A percentile compares a stretch with the other conserved stretches of the same genome.
phyloP scores from a whole-genome alignment of 2,113 vertebrate species.

The Crotalus tigris region DNA sequence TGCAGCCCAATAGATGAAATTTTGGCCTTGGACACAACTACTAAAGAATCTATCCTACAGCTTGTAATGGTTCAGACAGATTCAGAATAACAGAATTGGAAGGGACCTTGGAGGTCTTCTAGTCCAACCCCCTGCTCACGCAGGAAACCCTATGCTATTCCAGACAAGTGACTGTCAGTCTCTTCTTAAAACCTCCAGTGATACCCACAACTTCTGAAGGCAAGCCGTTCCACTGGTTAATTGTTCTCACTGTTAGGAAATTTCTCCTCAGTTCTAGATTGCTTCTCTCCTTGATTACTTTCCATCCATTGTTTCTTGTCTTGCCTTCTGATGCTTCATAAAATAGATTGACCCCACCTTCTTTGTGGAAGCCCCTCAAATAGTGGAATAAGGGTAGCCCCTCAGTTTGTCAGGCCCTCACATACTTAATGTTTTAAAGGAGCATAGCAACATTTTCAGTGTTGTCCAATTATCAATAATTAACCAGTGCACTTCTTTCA shows the following conservation, averaged over 20 bases:
- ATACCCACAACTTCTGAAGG: background rate
- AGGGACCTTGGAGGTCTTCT: background rate
- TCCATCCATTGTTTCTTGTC: background rate
- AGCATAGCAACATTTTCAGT: background rate
- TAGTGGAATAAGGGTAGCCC: background rate
- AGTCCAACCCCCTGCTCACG: background rate
- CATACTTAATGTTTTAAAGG: background rate
- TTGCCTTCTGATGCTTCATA: background rate
- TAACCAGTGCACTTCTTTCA: background rate
- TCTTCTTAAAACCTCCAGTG: background rate
- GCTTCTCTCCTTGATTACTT: background rate
- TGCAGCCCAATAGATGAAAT: background rate
- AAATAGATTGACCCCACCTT: background rate
- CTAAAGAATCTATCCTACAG: background rate
- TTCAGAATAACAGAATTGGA: background rate
- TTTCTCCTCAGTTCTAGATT: background rate
- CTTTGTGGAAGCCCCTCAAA: background rate
- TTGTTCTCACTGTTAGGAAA: background rate
- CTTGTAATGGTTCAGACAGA: background rate
- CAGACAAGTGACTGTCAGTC: background rate
- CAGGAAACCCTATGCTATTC: background rate
- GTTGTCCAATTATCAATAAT: background rate
- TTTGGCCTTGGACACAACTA: background rate
- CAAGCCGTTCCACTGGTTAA: background rate
- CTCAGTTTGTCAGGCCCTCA: background rate